phyloP scores from a whole-genome alignment of 35 echinoderm and acorn worm genomes.

The Lytechinus variegatus region DNA sequence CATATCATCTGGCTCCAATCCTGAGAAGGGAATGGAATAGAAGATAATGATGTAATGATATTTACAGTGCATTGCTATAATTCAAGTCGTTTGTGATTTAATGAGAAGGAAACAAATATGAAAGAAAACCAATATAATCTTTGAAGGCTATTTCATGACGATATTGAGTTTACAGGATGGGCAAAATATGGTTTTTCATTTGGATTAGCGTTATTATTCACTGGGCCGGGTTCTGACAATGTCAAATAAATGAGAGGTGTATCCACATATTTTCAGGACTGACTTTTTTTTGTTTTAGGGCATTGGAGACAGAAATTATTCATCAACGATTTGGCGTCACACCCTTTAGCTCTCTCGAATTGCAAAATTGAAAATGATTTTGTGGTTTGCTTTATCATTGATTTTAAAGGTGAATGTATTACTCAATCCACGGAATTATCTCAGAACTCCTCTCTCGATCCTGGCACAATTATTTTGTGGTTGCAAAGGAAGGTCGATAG shows the following conservation, averaged over 20 bases:
- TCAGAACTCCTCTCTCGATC: neutral
- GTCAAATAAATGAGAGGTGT: too few relatives aligned
- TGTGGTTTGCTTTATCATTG: neutral
- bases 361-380: neutral
- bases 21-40: neutral
- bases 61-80: too few relatives aligned
- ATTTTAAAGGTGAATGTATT: too few relatives aligned
- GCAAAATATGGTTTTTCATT: too few relatives aligned
- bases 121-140: too few relatives aligned
- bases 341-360: neutral
- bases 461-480: neutral
- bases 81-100: too few relatives aligned
- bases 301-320: neutral
- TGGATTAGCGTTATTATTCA: too few relatives aligned
- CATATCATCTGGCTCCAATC: constrained; percentile 35
- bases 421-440: neutral
- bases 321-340: neutral
- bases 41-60: neutral
- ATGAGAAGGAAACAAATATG: too few relatives aligned
- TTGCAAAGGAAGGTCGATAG: neutral
- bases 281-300: neutral
- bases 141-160: too few relatives aligned
- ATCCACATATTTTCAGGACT: neutral
- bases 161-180: too few relatives aligned
- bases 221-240: too few relatives aligned